These are phyloP conservation scores for Dermatemys mawii DNA, from an alignment of 2,113 vertebrate species.

Conservation along the genomic window DNA sequence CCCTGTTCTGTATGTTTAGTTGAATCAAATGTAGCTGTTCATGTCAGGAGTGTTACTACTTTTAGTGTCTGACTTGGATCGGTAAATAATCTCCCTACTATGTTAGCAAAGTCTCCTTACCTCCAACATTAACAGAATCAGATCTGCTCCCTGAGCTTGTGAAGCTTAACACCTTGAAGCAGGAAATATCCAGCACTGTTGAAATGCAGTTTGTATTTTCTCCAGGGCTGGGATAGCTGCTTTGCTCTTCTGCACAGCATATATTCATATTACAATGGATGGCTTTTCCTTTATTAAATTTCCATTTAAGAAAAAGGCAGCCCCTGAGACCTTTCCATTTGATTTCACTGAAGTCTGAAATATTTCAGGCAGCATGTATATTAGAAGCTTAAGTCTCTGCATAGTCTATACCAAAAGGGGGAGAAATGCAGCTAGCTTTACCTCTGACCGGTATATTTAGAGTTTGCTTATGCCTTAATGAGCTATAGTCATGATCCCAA, in stretches of 20 bases:
- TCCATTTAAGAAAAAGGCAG: neutral
- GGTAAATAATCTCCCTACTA: neutral
- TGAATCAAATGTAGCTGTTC: neutral
- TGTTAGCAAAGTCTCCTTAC: neutral
- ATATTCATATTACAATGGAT: accelerated
- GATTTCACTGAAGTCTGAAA: neutral
- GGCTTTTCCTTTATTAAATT: neutral
- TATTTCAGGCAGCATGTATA: neutral
- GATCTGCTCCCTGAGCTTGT: too few relatives aligned
- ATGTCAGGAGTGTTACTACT: neutral
- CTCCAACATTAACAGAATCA: neutral
- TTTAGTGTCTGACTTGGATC: neutral
- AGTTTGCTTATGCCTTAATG: neutral
- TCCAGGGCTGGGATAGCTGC: neutral
- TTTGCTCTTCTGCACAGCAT: neutral
- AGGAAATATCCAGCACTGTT: neutral
- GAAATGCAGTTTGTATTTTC: neutral
- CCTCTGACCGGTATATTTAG: neutral
- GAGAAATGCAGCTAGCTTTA: neutral
- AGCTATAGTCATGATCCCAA: neutral
- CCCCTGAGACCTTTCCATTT: neutral
- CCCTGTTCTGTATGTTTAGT: neutral
- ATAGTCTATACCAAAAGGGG: neutral
- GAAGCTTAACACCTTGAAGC: neutral
- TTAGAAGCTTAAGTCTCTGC: neutral